Conservation (phyloP, 2,113 vertebrate genomes). For the Platichthys stellatus region DNA sequence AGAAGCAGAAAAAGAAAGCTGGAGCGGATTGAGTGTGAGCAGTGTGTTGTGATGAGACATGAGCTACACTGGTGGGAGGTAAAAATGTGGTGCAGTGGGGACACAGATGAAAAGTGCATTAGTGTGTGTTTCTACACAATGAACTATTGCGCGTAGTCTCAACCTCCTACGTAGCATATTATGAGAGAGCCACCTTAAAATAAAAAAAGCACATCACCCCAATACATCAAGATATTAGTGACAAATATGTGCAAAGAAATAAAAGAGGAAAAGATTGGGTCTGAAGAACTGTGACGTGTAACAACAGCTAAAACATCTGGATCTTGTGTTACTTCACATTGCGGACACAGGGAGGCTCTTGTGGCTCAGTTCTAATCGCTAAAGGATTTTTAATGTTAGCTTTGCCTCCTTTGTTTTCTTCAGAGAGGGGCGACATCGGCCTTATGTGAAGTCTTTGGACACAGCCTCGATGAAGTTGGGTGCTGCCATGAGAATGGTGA, state of each 20-base stretch:
- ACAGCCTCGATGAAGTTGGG: constrained; percentile 93
- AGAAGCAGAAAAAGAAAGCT: not conserved
- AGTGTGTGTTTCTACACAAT: constrained; percentile 57
- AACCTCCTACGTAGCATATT: constrained; percentile 9
- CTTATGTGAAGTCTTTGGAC: constrained; percentile 90
- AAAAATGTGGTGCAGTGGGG: constrained; percentile 32
- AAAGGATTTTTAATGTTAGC: constrained; percentile 18
- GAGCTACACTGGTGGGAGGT: constrained; percentile 10
- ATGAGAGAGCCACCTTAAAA: constrained; percentile 17
- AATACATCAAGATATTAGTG: constrained; percentile 17
- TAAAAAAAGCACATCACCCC: constrained; percentile 20
- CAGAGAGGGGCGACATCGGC: not conserved
- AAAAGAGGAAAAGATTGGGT: constrained; percentile 11
- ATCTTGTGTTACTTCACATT: constrained; percentile 19
- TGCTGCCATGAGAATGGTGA: constrained; percentile 91
- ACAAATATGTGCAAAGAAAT: constrained; percentile 37
- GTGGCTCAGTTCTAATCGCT: constrained; percentile 29
- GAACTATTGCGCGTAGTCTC: constrained; percentile 39
- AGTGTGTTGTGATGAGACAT: constrained; percentile 8
- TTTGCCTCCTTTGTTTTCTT: not conserved
- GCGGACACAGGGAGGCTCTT: constrained; percentile 35
- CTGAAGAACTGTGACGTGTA: not conserved
- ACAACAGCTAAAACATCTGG: constrained; percentile 14
- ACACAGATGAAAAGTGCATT: constrained; percentile 48
- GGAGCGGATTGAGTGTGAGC: not conserved